Evolutionary conservation across 2,797 vertebrate species (phyloP).

Genomic region (Bryconaethiops microstoma): DNA sequence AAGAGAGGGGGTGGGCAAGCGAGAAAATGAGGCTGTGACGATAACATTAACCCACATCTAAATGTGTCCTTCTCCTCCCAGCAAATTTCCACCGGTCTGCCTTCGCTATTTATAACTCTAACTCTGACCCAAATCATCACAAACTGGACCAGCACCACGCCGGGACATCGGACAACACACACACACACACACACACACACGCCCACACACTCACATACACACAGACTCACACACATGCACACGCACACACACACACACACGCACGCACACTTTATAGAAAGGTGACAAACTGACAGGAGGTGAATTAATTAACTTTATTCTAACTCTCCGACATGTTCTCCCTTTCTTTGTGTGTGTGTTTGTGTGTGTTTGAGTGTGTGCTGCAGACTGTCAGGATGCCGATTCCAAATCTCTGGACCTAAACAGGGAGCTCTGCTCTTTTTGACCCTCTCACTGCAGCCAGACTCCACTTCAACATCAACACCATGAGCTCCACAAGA

Average conservation of each 20-base stretch:
- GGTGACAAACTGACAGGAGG: neutral
- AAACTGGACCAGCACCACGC: constrained; percentile 20
- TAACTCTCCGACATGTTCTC: neutral
- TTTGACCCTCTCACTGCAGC: constrained; percentile 42
- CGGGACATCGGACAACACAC: neutral
- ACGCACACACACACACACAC: too few species aligned
- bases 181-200: neutral
- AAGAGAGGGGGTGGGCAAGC: too few species aligned
- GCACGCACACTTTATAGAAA: neutral
- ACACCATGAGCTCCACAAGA: constrained; percentile 82
- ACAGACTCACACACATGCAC: too few species aligned
- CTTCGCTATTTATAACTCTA: constrained; percentile 36
- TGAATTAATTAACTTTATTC: neutral
- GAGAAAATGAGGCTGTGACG: neutral
- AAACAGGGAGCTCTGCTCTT: constrained; percentile 43
- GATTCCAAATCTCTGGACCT: constrained; percentile 60
- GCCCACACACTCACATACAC: too few species aligned
- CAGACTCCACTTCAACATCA: constrained; percentile 58
- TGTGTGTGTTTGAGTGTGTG: constrained; percentile 24
- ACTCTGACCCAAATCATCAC: constrained; percentile 46
- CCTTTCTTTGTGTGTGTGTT: constrained; percentile 26
- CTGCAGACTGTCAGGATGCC: constrained; percentile 38
- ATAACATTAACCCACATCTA: constrained; percentile 6
- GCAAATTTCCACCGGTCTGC: constrained; percentile 19
- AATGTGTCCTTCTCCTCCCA: constrained; percentile 25